Evolutionary conservation across 2,888 invertebrate genomes (phyloP).

Genomic region (Charanyca ferruginea): DNA sequence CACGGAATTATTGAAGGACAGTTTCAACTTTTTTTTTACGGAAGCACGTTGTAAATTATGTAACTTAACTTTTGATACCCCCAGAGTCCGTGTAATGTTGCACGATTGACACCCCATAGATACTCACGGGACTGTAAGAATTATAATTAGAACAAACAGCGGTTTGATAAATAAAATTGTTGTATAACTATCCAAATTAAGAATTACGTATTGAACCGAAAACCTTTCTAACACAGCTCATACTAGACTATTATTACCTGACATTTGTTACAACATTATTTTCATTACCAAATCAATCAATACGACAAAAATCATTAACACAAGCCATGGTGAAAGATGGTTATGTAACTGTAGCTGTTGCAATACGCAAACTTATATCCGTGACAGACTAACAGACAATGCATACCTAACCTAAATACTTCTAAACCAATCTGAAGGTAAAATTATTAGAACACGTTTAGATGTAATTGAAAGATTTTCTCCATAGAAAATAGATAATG

Average conservation of each 20-base stretch:
- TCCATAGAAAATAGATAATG: no score
- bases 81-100: no score
- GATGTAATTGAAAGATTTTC: not conserved
- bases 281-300: slow-evolving; percentile 8
- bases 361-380: slow-evolving; percentile 2
- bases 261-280: slow-evolving; percentile 22
- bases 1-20: no score
- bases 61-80: no score
- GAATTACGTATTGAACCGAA: slow-evolving; percentile 9
- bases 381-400: not conserved
- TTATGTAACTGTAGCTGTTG: slow-evolving; percentile 15
- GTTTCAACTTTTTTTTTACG: no score
- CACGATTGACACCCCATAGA: no score
- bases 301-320: slow-evolving; percentile 17
- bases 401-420: not conserved
- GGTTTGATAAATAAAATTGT: not conserved
- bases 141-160: not conserved
- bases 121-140: not conserved
- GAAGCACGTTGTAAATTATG: no score
- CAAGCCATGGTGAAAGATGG: slow-evolving; percentile 16
- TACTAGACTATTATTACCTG: not conserved
- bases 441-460: not conserved
- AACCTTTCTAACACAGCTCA: slow-evolving; percentile 6
- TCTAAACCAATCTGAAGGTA: not conserved
- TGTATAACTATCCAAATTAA: slow-evolving; percentile 4